phyloP scores from a whole-genome alignment of 64 coral and sea anemone genomes.

The Montipora sp. region DNA sequence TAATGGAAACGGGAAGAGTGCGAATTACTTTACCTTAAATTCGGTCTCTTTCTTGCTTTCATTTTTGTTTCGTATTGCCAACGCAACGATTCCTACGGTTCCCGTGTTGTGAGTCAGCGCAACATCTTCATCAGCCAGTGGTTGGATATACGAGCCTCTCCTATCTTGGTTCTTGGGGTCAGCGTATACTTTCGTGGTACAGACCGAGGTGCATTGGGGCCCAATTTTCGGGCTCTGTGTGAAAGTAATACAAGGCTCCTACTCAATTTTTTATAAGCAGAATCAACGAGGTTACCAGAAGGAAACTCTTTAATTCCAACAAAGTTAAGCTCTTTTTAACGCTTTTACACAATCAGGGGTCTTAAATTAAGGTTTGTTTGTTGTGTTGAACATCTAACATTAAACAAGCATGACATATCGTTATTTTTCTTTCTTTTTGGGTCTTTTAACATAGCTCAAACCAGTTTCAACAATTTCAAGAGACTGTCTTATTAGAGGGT shows the following conservation, averaged over 20 bases:
- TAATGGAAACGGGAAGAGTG: neutral
- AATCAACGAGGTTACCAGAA: no score
- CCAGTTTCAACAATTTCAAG: no score
- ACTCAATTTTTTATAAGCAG: no score
- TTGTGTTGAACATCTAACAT: no score
- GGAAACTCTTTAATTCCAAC: no score
- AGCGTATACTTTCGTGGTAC: neutral
- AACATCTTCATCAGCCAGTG: conserved; percentile 63
- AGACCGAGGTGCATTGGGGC: neutral
- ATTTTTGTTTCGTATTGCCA: conserved; percentile 90
- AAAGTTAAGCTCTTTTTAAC: no score
- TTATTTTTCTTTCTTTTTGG: no score
- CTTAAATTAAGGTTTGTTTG: no score
- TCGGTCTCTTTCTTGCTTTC: conserved; percentile 85
- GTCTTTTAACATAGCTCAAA: no score
- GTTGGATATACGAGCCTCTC: conserved; percentile 68
- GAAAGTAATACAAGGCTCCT: neutral
- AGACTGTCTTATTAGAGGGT: no score
- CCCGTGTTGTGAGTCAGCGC: conserved; percentile 90
- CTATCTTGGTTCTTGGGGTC: conserved; percentile 21
- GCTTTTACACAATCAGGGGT: no score
- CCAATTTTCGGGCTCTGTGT: neutral
- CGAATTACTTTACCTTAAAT: conserved; percentile 74
- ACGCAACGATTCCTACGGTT: conserved; percentile 90
- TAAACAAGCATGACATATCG: no score